These are phyloP conservation scores for Chorisops tibialis DNA, from an alignment of 2,888 invertebrate genomes.

Conservation along the genomic window DNA sequence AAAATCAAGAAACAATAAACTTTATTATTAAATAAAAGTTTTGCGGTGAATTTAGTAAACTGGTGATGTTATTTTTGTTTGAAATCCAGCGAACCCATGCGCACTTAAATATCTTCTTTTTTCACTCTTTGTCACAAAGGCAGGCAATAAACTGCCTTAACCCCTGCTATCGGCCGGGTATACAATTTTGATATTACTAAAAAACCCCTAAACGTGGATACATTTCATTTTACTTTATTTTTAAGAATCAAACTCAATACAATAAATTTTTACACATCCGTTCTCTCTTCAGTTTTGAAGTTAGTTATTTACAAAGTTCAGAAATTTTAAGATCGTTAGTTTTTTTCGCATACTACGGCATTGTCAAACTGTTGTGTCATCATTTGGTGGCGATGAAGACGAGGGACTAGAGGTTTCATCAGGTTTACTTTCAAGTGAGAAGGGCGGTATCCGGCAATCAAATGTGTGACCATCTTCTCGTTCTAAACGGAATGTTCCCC, in stretches of 20 bases:
- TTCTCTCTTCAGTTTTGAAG: background rate
- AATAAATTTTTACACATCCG: constrained; percentile 4
- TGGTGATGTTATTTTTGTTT: too few species aligned
- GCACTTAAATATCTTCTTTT: too few species aligned
- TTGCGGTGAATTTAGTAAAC: too few species aligned
- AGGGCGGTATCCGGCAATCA: constrained; percentile 96
- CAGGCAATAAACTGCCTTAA: too few species aligned
- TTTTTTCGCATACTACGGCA: background rate
- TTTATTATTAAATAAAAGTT: too few species aligned
- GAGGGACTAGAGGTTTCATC: constrained; percentile 55
- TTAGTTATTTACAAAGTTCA: constrained; percentile 6
- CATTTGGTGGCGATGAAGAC: constrained; percentile 29
- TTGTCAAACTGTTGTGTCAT: constrained; percentile 13
- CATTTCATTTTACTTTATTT: background rate
- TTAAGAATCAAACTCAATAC: background rate
- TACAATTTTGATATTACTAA: too few species aligned
- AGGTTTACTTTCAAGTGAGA: constrained; percentile 91
- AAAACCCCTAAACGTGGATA: too few species aligned
- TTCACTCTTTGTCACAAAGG: too few species aligned
- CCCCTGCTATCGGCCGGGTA: too few species aligned
- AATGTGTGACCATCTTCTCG: constrained; percentile 95
- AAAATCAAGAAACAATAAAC: too few species aligned
- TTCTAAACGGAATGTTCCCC: constrained; percentile 97
- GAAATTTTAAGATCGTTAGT: background rate
- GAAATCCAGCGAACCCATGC: too few species aligned